Evolutionary conservation across 2,113 vertebrate genomes (phyloP).

Genomic region (Tetrao urogallus): DNA sequence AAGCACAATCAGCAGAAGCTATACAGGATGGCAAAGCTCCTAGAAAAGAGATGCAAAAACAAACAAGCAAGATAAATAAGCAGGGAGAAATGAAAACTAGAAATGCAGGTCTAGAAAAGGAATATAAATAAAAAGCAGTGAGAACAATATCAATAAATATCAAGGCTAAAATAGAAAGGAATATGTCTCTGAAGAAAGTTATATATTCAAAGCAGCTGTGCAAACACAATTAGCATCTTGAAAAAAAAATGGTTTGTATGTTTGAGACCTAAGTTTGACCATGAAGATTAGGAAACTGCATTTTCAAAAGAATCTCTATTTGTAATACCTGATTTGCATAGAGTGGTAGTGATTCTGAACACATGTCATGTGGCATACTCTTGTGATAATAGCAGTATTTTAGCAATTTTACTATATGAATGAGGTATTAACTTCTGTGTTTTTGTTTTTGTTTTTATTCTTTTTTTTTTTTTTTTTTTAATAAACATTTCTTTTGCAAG

Average conservation of each 20-base stretch:
- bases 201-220: not conserved
- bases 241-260: not conserved
- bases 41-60: not conserved
- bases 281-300: not conserved
- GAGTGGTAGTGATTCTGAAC: not conserved
- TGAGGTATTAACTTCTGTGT: not conserved
- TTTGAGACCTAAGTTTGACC: not conserved
- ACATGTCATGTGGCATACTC: not conserved
- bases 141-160: not conserved
- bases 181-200: not conserved
- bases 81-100: not conserved
- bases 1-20: not conserved
- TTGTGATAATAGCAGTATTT: conserved; percentile 1
- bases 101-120: not conserved
- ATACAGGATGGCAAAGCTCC: not conserved
- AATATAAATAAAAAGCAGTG: not conserved
- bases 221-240: not conserved
- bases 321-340: not conserved
- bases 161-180: not conserved
- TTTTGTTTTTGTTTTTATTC: not conserved
- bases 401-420: not conserved
- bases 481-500: not conserved
- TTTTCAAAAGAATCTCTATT: not conserved
- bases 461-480: not conserved
- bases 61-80: not conserved